phyloP scores from a whole-genome alignment of 1,140 invertebrate species.

The Caenorhabditis tropicalis region DNA sequence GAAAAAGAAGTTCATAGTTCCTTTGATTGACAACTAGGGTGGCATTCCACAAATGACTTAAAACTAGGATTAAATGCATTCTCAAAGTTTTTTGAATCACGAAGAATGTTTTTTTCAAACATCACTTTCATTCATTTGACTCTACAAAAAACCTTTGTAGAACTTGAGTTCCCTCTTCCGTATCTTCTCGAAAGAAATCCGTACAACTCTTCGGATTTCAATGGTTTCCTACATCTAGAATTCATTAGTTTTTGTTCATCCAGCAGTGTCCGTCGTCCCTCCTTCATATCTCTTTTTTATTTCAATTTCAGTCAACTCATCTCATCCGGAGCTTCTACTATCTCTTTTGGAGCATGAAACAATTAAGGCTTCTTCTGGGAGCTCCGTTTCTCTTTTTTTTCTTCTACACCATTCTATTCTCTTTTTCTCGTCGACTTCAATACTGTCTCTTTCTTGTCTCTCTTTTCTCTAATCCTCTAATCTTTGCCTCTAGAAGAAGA shows the following conservation, averaged over 20 bases:
- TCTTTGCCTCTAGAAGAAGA: constrained; percentile 18
- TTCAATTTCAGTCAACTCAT: constrained; percentile 41
- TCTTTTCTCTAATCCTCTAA: constrained; percentile 29
- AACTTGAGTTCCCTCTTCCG: too few relatives aligned
- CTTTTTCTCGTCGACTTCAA: neutral
- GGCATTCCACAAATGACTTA: too few relatives aligned
- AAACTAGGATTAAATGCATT: too few relatives aligned
- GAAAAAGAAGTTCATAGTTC: too few relatives aligned
- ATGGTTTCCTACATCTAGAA: too few relatives aligned
- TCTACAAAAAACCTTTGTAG: too few relatives aligned
- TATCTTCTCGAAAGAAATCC: too few relatives aligned
- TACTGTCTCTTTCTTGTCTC: neutral
- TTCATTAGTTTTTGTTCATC: neutral
- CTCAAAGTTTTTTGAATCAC: too few relatives aligned
- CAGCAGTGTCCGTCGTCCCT: neutral
- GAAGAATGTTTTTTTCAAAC: too few relatives aligned
- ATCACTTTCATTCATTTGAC: too few relatives aligned
- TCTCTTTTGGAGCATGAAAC: constrained; percentile 41
- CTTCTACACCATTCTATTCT: neutral
- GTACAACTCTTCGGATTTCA: too few relatives aligned
- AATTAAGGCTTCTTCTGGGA: constrained; percentile 25
- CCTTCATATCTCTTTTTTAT: constrained; percentile 2
- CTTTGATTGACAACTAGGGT: too few relatives aligned
- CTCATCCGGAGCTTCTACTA: neutral
- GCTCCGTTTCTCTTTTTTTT: neutral